Percentiles rank a stretch among this genome's conserved stretches.
These are phyloP conservation scores for Chlamydotis undulata DNA, from an alignment of 2,113 vertebrate species.

Conservation along the genomic window DNA sequence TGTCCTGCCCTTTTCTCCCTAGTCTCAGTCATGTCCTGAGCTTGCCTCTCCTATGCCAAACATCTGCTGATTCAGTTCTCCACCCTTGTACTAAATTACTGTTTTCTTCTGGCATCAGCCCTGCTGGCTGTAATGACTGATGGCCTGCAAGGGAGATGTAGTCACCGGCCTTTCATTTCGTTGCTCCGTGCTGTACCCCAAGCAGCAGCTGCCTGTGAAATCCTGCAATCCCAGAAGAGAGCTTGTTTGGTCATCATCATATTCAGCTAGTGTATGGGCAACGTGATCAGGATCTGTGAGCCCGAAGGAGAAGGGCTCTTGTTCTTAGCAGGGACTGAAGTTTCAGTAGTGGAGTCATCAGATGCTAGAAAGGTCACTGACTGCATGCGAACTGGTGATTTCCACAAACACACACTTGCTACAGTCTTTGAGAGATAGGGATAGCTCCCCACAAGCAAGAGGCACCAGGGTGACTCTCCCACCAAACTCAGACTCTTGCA, in stretches of 20 bases:
- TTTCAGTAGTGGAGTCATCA: neutral
- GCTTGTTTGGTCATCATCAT: neutral
- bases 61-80: neutral
- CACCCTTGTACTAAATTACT: neutral
- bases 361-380: rapidly evolving
- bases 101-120: neutral
- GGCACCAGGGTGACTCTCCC: neutral
- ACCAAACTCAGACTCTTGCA: neutral
- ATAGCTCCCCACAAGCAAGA: neutral
- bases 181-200: neutral
- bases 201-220: neutral
- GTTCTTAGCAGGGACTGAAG: neutral
- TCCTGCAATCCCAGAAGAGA: neutral
- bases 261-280: neutral
- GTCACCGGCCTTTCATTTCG: neutral
- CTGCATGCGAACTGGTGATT: neutral
- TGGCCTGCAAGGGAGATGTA: neutral
- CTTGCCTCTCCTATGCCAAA: neutral
- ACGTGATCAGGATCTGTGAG: rapidly evolving
- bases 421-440: neutral
- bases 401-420: neutral
- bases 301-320: neutral
- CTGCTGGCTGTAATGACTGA: neutral
- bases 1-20: neutral
- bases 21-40: neutral